Base-by-base conservation (phyloP, 2,888 invertebrate genomes). In the Troilus luridus region DNA sequence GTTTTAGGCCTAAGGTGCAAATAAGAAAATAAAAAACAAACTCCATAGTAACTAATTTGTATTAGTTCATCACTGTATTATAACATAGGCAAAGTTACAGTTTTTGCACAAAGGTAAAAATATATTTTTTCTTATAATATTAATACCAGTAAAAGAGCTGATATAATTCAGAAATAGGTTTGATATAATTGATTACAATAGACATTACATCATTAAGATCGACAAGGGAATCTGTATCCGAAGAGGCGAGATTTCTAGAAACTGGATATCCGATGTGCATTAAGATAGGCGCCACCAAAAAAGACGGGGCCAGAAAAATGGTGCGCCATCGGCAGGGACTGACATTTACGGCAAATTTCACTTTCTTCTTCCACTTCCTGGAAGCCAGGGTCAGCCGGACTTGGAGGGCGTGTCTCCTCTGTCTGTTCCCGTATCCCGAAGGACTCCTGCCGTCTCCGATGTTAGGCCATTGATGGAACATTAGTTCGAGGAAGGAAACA, bases 281-380 rank as follows among this genome's bases (percentile, higher is more conserved):
- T 41, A 9, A 8, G 72, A 41, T 7, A 41, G 72, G 17, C 27
- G 41, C 41, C 72, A 77, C 8, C 17, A 14, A 14, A 77, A 72
- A 77, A 77, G 72, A 77, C 27, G 17, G 72, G 7, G 17, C 41
- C 64, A 77, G 72, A 77, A 77, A 41, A 77, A 77, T 77, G 72
- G 72, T 77, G 27, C 72, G 27, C 41, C 72, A 41, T 77, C 72
- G 72, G 56, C 81, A 54, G 21, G n/a, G 56, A 85, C 56, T 85
- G 85, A 85, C 85, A 85, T 85, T 81, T 85, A 85, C 56, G 19
- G 85, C 21, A 85, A 85, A 85, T 85, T 85, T 85, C 85, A 85
- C 85, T 85, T 85, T 85, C 85, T 85, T 85, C 85, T 85, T 58
- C n/a, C n/a, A 85, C 85, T 85, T 85, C 85, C 85, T 85, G 85